Base-by-base conservation (phyloP, 2,113 vertebrate genomes). In the Hemichromis elongatus region DNA sequence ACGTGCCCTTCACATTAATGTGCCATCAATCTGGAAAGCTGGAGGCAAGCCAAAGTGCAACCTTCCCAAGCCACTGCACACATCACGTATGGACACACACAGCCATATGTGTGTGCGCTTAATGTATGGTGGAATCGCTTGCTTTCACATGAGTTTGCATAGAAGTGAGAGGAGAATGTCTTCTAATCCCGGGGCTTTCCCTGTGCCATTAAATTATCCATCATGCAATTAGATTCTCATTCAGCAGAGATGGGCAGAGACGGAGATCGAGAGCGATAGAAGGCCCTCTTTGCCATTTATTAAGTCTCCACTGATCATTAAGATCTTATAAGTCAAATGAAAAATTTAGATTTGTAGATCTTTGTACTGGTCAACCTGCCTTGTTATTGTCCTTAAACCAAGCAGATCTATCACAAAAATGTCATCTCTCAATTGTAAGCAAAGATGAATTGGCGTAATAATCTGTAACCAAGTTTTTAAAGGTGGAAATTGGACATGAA, bases 1-100 rank as follows among this genome's bases (percentile, higher is more conserved):
- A 93, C 61, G 24, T 26, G 93, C 92, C 93, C 93, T 94, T 96
- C 93, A 92, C 89, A 94, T 89, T 88, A 90, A 90, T 88, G 79
- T 87, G 86, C 85, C 88, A 92, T 94, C 91, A 92, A 90, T 94
- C 92, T 93, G 89, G 37, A 18, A 50, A 80, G 40, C 83, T 92
- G 90, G 87, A 92, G 70, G 59, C 59, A 42, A 81, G 91, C 89
- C 92, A 92, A 78, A 53, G 35, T 3, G 57, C 81, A 83, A 26
- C 42, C 73, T 42, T 10, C 54, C 35, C 37, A 28, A 5, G 7
- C 53, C 40, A 16, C 33, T 13, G 5, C 59, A 18, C 19, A 66
- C 75, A 35, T 54, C 24, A 77, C 21, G 2, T 50, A 75, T 75
- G 16, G 42, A 82, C 40, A 37, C 59, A 59, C 33, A 70, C 63